These are phyloP conservation scores for Sebastes kiyomatsui DNA, from an alignment of 2,797 vertebrate species.

Conservation along the genomic window DNA sequence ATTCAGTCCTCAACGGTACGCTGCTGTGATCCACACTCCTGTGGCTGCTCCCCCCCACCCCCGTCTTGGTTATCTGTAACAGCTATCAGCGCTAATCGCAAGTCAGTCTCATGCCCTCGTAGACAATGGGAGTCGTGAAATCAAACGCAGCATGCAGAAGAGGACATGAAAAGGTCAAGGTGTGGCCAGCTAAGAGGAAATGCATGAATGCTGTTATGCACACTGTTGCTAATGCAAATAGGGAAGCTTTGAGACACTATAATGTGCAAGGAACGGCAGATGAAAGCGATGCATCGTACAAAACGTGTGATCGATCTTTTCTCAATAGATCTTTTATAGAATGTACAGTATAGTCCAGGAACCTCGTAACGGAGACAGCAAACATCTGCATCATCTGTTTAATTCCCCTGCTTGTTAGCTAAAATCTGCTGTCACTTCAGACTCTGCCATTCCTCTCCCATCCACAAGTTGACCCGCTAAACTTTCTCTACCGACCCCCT, in stretches of 20 bases:
- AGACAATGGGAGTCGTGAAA: constrained; percentile 3
- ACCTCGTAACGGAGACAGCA: accelerated
- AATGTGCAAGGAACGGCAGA: neutral
- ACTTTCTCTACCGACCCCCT: neutral
- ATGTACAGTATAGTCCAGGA: too few species aligned
- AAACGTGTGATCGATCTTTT: neutral
- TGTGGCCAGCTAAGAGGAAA: neutral
- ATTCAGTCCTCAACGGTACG: constrained; percentile 36
- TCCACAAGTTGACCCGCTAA: neutral
- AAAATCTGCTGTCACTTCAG: too few species aligned
- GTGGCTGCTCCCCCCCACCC: neutral
- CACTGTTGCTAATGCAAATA: neutral
- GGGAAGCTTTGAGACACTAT: neutral
- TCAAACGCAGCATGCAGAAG: neutral
- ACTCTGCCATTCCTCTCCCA: too few species aligned
- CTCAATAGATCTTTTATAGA: neutral
- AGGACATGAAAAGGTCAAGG: neutral
- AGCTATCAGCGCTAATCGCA: constrained; percentile 24
- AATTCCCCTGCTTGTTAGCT: too few species aligned
- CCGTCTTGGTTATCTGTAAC: constrained; percentile 27
- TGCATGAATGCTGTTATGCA: neutral
- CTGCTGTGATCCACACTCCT: constrained; percentile 37
- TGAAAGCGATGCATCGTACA: neutral
- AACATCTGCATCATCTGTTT: too few species aligned
- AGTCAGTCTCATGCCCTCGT: neutral